These are phyloP conservation scores for Bursaphelenchus mucronatus DNA, from an alignment of 1,140 invertebrate genomes.

Conservation along the genomic window DNA sequence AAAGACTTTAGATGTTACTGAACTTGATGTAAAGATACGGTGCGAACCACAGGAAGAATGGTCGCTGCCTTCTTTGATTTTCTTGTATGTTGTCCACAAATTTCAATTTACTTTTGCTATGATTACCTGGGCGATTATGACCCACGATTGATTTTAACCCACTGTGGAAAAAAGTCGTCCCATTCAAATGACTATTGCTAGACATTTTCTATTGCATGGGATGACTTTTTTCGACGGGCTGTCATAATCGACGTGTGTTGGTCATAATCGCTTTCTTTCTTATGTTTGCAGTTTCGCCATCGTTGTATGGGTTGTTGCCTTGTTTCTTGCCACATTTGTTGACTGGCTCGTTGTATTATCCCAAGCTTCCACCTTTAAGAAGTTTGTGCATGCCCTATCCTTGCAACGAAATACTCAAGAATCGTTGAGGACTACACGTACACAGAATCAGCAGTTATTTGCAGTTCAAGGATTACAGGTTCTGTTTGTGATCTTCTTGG, in stretches of 20 bases:
- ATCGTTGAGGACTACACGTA: constrained; percentile 37
- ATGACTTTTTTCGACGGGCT: too few relatives aligned
- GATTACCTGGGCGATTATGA: too few relatives aligned
- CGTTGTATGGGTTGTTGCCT: neutral
- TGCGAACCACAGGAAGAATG: constrained; percentile 36
- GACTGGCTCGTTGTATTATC: constrained; percentile 10
- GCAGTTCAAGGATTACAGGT: constrained; percentile 39
- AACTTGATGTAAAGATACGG: constrained; percentile 33
- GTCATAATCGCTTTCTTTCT: too few relatives aligned
- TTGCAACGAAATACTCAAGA: constrained; percentile 35
- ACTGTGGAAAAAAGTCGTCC: too few relatives aligned
- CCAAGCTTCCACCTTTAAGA: neutral
- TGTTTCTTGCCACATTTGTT: constrained; percentile 15
- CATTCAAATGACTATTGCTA: too few relatives aligned
- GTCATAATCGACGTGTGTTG: too few relatives aligned
- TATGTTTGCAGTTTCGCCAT: constrained; percentile 7
- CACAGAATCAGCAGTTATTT: constrained; percentile 22
- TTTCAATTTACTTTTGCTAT: neutral
- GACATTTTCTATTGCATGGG: too few relatives aligned
- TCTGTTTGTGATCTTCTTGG: constrained; percentile 32
- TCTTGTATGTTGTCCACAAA: constrained; percentile 22
- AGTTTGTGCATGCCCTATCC: constrained; percentile 26
- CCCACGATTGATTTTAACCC: too few relatives aligned
- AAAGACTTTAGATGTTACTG: constrained; percentile 38
- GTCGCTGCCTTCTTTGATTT: constrained; percentile 26